Evolutionary conservation across 92 coral and sea anemone genomes (phyloP).

Genomic region (Phenganax marumi): DNA sequence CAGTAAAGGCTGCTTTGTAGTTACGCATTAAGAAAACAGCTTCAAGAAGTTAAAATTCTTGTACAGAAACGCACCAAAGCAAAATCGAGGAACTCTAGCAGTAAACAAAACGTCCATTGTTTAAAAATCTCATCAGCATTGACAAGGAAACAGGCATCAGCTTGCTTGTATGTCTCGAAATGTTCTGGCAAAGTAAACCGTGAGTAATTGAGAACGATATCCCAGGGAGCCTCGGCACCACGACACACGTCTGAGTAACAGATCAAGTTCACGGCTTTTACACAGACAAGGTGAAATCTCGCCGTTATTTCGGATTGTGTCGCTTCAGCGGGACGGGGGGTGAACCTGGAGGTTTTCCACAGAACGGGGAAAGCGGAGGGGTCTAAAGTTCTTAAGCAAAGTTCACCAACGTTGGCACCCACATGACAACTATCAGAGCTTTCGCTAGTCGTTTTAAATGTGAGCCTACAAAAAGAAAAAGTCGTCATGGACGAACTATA

Average conservation of each 20-base stretch:
- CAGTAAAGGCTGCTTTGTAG: too few relatives aligned
- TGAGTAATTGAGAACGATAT: conserved; percentile 26
- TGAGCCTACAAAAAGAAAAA: conserved; percentile 10
- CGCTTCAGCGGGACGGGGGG: conserved; percentile 75
- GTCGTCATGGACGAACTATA: background rate
- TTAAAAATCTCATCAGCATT: conserved; percentile 76
- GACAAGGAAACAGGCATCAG: conserved; percentile 42
- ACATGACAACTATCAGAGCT: background rate
- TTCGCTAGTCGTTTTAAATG: conserved; percentile 23
- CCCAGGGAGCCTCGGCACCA: background rate
- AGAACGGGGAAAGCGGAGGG: conserved; percentile 21
- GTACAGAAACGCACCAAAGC: conserved; percentile 63
- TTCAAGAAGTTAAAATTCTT: background rate
- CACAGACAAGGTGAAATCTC: conserved; percentile 75
- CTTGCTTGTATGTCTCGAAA: conserved; percentile 33
- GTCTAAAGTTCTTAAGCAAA: conserved; percentile 14
- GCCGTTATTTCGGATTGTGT: conserved; percentile 77
- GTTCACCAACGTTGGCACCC: background rate
- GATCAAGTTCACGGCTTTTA: conserved; percentile 75
- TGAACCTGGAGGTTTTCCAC: conserved; percentile 21
- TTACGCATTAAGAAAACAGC: background rate
- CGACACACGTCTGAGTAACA: conserved; percentile 64
- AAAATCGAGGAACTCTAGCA: conserved; percentile 75
- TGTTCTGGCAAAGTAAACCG: conserved; percentile 15
- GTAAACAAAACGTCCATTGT: conserved; percentile 81